A percentile compares a stretch with the other conserved stretches of the same genome.
Evolutionary conservation across 2,113 vertebrate genomes (phyloP).

Genomic region (Benitochromis conjunctus): DNA sequence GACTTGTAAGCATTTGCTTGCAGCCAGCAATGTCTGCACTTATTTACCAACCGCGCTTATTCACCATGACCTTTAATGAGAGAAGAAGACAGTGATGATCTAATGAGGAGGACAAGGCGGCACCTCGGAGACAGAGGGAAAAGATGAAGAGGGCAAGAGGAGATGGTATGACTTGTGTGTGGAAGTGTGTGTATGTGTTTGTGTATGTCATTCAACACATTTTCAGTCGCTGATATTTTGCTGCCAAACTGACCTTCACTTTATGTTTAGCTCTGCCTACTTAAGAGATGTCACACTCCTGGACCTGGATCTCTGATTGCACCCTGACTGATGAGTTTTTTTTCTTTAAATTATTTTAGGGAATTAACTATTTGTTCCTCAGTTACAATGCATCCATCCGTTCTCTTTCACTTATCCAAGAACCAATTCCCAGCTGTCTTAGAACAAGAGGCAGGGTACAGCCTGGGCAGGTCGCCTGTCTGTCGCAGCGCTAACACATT

Average conservation of each 20-base stretch:
- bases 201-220: background rate
- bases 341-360: background rate
- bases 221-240: conserved; percentile 41
- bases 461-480: background rate
- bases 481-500: background rate
- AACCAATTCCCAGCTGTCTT: background rate
- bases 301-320: background rate
- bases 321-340: background rate
- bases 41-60: conserved; percentile 46
- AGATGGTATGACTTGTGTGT: background rate
- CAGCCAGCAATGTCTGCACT: conserved; percentile 7
- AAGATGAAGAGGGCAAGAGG: conserved; percentile 10
- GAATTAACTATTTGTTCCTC: background rate
- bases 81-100: conserved; percentile 29
- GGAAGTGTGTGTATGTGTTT: background rate
- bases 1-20: background rate
- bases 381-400: background rate
- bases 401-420: background rate
- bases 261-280: background rate
- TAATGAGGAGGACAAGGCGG: conserved; percentile 42
- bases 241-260: conserved; percentile 14
- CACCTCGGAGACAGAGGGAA: conserved; percentile 16
- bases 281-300: background rate
- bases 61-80: conserved; percentile 54
- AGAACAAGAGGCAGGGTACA: background rate